Base-by-base conservation (phyloP, 2,113 vertebrate genomes). In the Shinisaurus crocodilurus region DNA sequence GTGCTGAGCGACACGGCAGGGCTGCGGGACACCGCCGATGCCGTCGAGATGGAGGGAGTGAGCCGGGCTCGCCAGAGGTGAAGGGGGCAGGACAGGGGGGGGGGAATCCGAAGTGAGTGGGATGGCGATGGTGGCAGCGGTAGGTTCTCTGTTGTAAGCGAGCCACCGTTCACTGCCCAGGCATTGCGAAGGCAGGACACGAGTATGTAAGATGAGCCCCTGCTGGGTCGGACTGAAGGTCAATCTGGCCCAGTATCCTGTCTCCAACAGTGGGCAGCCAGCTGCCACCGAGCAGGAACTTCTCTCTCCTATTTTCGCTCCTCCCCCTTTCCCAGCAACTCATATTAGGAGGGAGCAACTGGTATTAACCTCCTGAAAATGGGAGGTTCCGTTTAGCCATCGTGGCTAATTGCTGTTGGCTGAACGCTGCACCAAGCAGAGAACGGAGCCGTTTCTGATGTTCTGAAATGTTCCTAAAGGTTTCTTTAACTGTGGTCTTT, bases 1-100 rank as follows among this genome's bases (percentile, higher is more conserved):
- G 92, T 99, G 77, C 94, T 99, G 95, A 98, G 98, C 0, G 99
- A 99, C 97, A 99, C 99, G 0, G 99, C 99, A 0, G 99, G 99
- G 40, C 96, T 99, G 57, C 96, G 99, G 6, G 95, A 98, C 7
- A 97, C 98, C 13, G 43, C 67, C 0, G 98, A 99, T 84, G 94
- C 94, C 0, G 96, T 99, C 54, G 99, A 99, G 96, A 97, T 86
- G 84, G 99, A 99, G 94, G 99, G 99, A 0, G 97, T 99, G 60
- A 95, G 97, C 82, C 96, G 99, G 0, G 98, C 99, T 0, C 96
- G 95, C 3, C 93, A 98, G 67, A 97, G 98, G 98, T 99, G 91
- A 91, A 93, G 0, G 12, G 63, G 3, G n/a, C 16, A 5, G 15
- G 23, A 20, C n/a, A n/a, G n/a, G n/a, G n/a, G 6, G 12, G 6